Conservation (phyloP, 2,888 invertebrate genomes). For the Autographa gamma region DNA sequence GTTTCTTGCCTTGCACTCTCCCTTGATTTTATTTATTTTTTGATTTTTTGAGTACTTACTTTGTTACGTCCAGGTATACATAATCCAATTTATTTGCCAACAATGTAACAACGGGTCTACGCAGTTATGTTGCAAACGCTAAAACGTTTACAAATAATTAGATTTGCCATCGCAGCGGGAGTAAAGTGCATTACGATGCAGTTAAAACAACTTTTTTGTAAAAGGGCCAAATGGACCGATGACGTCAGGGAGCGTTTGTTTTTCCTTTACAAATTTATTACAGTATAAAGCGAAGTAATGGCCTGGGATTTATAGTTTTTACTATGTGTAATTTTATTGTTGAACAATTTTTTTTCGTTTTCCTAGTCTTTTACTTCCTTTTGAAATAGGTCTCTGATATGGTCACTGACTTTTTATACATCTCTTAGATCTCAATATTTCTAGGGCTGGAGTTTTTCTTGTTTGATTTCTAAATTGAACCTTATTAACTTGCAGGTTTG, state of each 20-base stretch:
- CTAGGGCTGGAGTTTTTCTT: conserved; percentile 91
- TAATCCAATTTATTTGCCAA: not conserved
- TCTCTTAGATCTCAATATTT: conserved; percentile 94
- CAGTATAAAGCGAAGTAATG: no score
- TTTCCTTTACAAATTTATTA: not conserved
- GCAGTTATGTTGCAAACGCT: not conserved
- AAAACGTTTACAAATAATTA: not conserved
- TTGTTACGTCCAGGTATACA: not conserved
- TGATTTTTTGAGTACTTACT: no score
- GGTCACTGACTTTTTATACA: conserved; percentile 93
- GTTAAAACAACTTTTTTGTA: not conserved
- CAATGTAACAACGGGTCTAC: not conserved
- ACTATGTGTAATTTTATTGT: no score
- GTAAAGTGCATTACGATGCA: not conserved
- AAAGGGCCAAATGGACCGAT: not conserved
- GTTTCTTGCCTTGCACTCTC: no score
- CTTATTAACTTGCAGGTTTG: conserved; percentile 77
- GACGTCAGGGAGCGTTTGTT: not conserved
- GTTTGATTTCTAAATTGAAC: conserved; percentile 98
- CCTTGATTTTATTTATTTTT: not conserved
- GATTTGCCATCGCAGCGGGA: not conserved
- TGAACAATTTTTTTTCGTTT: conserved; percentile 63
- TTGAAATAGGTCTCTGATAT: conserved; percentile 93
- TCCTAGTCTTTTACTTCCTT: conserved; percentile 87
- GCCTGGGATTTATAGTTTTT: no score